These are phyloP conservation scores for Caerostris darwini DNA, from an alignment of 1,140 invertebrate genomes.

Conservation along the genomic window DNA sequence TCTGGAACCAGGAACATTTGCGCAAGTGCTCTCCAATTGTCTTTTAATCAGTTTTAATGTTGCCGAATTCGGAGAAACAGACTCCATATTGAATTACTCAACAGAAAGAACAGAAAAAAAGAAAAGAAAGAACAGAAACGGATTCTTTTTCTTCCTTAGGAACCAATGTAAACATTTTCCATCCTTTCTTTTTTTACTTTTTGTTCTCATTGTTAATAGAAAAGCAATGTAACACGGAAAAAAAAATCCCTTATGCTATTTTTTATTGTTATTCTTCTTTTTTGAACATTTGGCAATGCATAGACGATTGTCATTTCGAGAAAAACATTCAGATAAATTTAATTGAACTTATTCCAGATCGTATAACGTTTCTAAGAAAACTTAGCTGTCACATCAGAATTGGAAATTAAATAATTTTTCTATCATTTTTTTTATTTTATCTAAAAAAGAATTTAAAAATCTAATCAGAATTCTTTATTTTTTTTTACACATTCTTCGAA, in stretches of 20 bases:
- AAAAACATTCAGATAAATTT: slow-evolving; percentile 65
- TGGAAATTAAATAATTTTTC: slow-evolving; percentile 72
- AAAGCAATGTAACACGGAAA: slow-evolving; percentile 12
- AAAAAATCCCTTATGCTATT: background rate
- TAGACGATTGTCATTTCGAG: slow-evolving; percentile 54
- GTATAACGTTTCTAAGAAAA: background rate
- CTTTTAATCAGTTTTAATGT: slow-evolving; percentile 75
- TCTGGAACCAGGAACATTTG: slow-evolving; percentile 38
- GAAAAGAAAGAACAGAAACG: background rate
- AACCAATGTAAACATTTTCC: slow-evolving; percentile 48
- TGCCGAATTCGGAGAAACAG: slow-evolving; percentile 59
- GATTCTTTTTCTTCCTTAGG: slow-evolving; percentile 38
- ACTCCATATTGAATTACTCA: slow-evolving; percentile 68
- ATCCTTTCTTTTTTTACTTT: background rate
- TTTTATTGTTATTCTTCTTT: background rate
- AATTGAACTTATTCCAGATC: slow-evolving; percentile 71
- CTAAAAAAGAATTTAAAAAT: slow-evolving; percentile 1
- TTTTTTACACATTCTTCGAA: slow-evolving; percentile 1
- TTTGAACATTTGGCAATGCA: slow-evolving; percentile 33
- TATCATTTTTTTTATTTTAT: background rate
- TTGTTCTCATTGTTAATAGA: slow-evolving; percentile 37
- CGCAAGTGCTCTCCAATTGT: slow-evolving; percentile 23
- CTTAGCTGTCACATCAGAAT: slow-evolving; percentile 62
- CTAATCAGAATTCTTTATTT: slow-evolving; percentile 2
- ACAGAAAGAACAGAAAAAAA: slow-evolving; percentile 33